Percentiles rank a stretch among this genome's conserved stretches.
These are phyloP conservation scores for Tadarida brasiliensis DNA, from an alignment of 2,797 vertebrate genomes.

Conservation along the genomic window DNA sequence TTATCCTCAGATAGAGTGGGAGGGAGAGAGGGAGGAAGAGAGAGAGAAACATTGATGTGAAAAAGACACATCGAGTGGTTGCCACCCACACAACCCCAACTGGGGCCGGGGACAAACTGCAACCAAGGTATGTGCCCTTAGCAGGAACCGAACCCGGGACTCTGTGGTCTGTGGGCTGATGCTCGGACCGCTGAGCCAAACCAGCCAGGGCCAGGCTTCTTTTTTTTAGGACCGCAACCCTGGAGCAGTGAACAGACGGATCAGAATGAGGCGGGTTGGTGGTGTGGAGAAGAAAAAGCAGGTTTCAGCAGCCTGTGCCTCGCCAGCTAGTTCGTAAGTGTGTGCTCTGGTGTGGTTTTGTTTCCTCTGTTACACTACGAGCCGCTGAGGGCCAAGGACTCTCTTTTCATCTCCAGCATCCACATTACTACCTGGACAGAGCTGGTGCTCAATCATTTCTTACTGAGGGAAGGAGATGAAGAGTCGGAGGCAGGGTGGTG, in stretches of 20 bases:
- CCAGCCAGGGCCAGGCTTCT: too few species aligned
- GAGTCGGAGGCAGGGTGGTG: background rate
- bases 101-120: too few species aligned
- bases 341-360: background rate
- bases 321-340: background rate
- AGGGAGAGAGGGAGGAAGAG: too few species aligned
- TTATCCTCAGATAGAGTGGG: too few species aligned
- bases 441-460: background rate
- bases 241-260: background rate
- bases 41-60: too few species aligned
- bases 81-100: too few species aligned
- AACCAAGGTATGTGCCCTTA: too few species aligned
- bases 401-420: background rate
- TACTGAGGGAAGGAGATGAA: background rate
- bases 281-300: background rate
- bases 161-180: too few species aligned
- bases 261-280: background rate
- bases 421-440: background rate
- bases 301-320: background rate
- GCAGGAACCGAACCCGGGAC: too few species aligned
- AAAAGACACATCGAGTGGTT: too few species aligned
- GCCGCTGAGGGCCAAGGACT: background rate
- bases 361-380: background rate
- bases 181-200: too few species aligned
- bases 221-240: background rate